Conservation (phyloP, 2,797 vertebrate genomes). For the Capromys pilorides region DNA sequence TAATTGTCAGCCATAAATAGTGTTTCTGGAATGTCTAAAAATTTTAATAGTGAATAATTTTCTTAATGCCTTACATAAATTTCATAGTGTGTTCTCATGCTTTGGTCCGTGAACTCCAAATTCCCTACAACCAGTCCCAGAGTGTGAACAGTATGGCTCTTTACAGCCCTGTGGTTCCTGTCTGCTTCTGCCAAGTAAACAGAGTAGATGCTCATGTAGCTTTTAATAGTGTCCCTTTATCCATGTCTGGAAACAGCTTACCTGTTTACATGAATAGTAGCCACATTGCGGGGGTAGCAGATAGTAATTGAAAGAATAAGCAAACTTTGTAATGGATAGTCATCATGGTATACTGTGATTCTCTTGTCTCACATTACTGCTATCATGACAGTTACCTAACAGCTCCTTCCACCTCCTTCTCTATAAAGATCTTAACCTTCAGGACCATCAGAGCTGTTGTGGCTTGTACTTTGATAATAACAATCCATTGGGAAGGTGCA, state of each 20-base stretch:
- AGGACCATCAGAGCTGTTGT: neutral
- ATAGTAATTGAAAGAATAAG: neutral
- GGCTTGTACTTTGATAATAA: neutral
- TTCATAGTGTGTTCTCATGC: slow-evolving; percentile 14
- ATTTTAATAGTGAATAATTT: neutral
- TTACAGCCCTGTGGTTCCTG: neutral
- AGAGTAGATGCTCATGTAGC: neutral
- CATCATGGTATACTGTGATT: neutral
- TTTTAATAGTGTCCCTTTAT: slow-evolving; percentile 47
- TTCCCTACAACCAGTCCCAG: slow-evolving; percentile 16
- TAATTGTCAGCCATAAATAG: neutral
- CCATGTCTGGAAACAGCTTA: slow-evolving; percentile 14
- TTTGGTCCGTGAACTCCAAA: slow-evolving; percentile 42
- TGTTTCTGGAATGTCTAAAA: slow-evolving; percentile 33
- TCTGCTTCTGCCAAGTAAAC: slow-evolving; percentile 9
- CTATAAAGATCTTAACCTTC: neutral
- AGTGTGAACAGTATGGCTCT: slow-evolving; percentile 24
- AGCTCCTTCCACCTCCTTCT: neutral
- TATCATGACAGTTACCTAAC: neutral
- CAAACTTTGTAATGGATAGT: neutral
- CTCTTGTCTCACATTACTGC: neutral
- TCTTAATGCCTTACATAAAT: slow-evolving; percentile 36
- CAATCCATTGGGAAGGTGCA: neutral
- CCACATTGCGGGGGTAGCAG: neutral
- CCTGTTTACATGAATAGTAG: neutral